Evolutionary conservation across 1,140 invertebrate genomes (phyloP), one percentile per base, ranked within the genome.

Genomic region (Tetramorium parvispinum): DNA sequence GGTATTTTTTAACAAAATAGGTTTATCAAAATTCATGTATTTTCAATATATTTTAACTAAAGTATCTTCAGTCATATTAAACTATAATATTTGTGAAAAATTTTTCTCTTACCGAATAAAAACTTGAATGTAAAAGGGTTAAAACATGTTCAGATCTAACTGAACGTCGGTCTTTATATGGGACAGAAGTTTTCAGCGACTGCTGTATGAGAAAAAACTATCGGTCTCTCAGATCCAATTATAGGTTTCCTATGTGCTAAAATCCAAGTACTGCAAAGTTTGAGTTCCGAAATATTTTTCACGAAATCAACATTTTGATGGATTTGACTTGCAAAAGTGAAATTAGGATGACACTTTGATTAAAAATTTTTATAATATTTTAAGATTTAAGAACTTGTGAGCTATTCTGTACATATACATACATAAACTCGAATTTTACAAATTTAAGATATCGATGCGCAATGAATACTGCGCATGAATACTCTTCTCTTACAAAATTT

Each of bases 211-310:
- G 11, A 81, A 83, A 73, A 32, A 49, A 40, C n/a, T 21, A 68
- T 81, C 32, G 68, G 40, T 82, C 40, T 46, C 6, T 46, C 40
- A n/a, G 68, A 37, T 83, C n/a, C 40, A 73, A 83, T 83, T 75
- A 83, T 83, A 83, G 79, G 13, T 75, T 83, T 83, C 40, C 40
- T 37, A 73, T 59, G 40, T 59, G 10, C 68, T 32, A 59, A 73
- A 73, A 55, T 32, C 7, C 11, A 59, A 49, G 13, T 46, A 73
- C 49, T n/a, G 40, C 13, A n/a, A 57, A 71, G 61, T 40, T 40
- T 68, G 13, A 0, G 8, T 21, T 53, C 32, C 11, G 18, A 83
- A 53, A 73, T 43, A 82, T 37, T 46, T 13, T 11, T 46, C 16
- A 18, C 11, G 8, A 73, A 46, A 83, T 83, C 18, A 73, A 83